Conservation (phyloP, 2,113 vertebrate species). For the Chaenocephalus aceratus region DNA sequence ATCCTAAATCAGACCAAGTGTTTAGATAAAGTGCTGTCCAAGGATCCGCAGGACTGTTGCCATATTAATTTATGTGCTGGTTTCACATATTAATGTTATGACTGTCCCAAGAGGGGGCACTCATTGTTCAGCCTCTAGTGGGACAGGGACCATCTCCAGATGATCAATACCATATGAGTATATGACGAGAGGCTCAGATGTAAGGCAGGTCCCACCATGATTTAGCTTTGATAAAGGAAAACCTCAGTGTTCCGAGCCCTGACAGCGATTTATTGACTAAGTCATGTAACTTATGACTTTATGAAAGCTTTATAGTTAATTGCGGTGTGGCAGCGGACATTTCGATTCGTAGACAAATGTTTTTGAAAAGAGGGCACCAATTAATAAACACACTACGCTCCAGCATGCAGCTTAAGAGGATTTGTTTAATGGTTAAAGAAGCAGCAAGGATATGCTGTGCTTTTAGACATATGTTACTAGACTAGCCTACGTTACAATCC, state of each 20-base stretch:
- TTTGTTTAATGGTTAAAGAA: background rate
- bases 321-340: constrained; percentile 58
- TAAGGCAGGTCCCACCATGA: constrained; percentile 39
- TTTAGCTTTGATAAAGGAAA: constrained; percentile 71
- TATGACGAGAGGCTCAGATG: constrained; percentile 51
- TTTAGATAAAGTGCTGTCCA: constrained; percentile 55
- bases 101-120: constrained; percentile 38
- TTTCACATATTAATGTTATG: constrained; percentile 67
- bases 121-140: constrained; percentile 46
- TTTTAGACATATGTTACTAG: no score
- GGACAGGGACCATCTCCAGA: constrained; percentile 60
- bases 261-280: constrained; percentile 58
- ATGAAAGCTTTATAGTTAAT: constrained; percentile 70
- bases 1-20: constrained; percentile 35
- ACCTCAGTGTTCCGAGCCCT: constrained; percentile 60
- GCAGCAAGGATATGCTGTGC: background rate
- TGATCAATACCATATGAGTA: constrained; percentile 76
- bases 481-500: background rate
- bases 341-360: constrained; percentile 37
- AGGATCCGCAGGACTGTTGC: constrained; percentile 34
- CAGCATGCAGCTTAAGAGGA: background rate
- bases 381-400: constrained; percentile 2
- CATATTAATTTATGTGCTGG: constrained; percentile 70
- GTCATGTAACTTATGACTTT: constrained; percentile 69
- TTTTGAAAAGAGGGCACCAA: constrained; percentile 35